Evolutionary conservation across 2,888 invertebrate species (phyloP).

Genomic region (Caenorhabditis angaria): DNA sequence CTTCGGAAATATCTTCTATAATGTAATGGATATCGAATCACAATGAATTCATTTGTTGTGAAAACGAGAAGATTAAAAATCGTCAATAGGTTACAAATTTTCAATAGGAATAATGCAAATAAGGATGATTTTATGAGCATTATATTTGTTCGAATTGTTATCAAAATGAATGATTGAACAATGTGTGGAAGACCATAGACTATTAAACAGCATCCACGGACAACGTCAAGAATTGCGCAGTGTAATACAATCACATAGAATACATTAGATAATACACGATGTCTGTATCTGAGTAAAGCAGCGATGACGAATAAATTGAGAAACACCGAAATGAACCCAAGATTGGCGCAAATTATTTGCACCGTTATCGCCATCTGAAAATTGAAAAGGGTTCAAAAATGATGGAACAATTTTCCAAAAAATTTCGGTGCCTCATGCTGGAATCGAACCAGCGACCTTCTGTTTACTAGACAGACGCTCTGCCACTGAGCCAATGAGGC

Average conservation of each 20-base stretch:
- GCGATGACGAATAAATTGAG: conserved; percentile 69
- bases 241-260: conserved; percentile 71
- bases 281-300: conserved; percentile 58
- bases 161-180: conserved; percentile 42
- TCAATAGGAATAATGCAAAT: conserved; percentile 63
- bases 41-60: conserved; percentile 70
- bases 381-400: neutral
- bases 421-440: conserved; percentile 66
- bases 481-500: conserved; percentile 71
- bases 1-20: conserved; percentile 70
- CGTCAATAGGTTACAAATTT: conserved; percentile 70
- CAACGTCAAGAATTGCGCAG: conserved; percentile 69
- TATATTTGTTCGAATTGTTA: conserved; percentile 34
- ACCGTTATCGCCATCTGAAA: conserved; percentile 64
- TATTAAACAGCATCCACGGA: conserved; percentile 67
- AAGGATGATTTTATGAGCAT: neutral
- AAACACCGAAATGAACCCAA: conserved; percentile 67
- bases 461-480: conserved; percentile 72
- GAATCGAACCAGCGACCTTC: conserved; percentile 72
- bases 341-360: conserved; percentile 61
- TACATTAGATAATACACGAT: conserved; percentile 67
- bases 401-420: neutral
- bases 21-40: conserved; percentile 70
- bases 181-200: conserved; percentile 53
- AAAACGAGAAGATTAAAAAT: conserved; percentile 72